These are phyloP conservation scores for Plebejus anna DNA, from an alignment of 2,888 invertebrate species.

Conservation along the genomic window DNA sequence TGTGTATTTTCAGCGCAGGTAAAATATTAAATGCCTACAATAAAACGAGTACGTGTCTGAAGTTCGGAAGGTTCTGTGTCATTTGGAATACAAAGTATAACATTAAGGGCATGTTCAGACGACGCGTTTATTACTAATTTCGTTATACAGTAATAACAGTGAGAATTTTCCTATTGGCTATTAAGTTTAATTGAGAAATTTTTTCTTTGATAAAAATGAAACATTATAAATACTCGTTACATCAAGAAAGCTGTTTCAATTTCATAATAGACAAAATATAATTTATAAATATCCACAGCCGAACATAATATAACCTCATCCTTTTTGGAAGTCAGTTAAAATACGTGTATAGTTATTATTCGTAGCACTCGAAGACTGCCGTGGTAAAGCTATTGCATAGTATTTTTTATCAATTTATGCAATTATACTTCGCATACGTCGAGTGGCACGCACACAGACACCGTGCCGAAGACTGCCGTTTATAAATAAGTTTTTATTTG, in stretches of 20 bases:
- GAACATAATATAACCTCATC: too few relatives aligned
- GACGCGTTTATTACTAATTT: background rate
- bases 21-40: background rate
- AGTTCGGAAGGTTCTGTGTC: background rate
- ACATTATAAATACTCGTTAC: background rate
- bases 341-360: too few relatives aligned
- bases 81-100: slow-evolving; percentile 4
- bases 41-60: slow-evolving; percentile 1
- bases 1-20: background rate
- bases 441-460: too few relatives aligned
- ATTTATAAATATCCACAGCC: too few relatives aligned
- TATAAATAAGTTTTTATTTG: too few relatives aligned
- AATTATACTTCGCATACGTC: too few relatives aligned
- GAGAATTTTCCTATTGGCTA: background rate
- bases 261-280: too few relatives aligned
- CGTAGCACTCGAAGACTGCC: too few relatives aligned
- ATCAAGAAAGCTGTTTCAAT: background rate
- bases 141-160: background rate
- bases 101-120: background rate
- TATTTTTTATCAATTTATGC: too few relatives aligned
- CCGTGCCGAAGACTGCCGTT: too few relatives aligned
- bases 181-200: background rate
- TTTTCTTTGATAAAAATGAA: background rate
- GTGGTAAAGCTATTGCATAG: too few relatives aligned
- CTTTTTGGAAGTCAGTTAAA: too few relatives aligned